Percentiles rank a stretch among this genome's conserved stretches.
phyloP scores from a whole-genome alignment of 2,797 vertebrate species.

The Moxostoma hubbsi region DNA sequence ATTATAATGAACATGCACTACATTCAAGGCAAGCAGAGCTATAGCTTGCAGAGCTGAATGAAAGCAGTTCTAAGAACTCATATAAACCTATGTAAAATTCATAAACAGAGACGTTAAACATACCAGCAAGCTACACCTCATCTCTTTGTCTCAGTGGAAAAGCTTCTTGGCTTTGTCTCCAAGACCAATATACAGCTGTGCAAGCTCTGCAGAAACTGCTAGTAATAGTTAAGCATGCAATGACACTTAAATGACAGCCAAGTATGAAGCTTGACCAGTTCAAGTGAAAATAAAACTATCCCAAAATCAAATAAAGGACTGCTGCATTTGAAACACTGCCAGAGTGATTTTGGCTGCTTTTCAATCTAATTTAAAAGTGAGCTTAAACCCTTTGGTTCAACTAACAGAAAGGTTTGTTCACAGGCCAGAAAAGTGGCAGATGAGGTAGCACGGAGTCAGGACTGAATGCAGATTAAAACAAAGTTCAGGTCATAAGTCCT shows the following conservation, averaged over 20 bases:
- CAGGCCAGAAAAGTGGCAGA: constrained; percentile 3
- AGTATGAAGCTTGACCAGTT: constrained; percentile 6
- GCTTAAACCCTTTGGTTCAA: constrained; percentile 15
- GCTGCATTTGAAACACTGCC: constrained; percentile 21
- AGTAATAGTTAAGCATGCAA: neutral
- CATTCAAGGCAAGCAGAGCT: constrained; percentile 15
- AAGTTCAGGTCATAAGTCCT: constrained; percentile 22
- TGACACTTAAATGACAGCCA: constrained; percentile 4
- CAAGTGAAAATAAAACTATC: constrained; percentile 10
- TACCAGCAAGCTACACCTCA: constrained; percentile 21
- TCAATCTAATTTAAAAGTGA: constrained; percentile 29
- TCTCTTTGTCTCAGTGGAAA: constrained; percentile 16
- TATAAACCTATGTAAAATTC: constrained; percentile 43
- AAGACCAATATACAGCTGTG: neutral
- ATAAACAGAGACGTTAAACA: constrained; percentile 8
- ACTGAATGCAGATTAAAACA: constrained; percentile 11
- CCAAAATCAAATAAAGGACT: constrained; percentile 44
- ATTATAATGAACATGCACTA: constrained; percentile 6
- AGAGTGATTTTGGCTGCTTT: constrained; percentile 23
- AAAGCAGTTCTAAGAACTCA: neutral
- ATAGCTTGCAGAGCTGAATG: neutral
- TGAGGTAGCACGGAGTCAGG: neutral
- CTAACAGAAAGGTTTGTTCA: constrained; percentile 37
- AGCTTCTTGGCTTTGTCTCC: no score
- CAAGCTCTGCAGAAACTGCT: neutral